Percentiles rank a stretch among this genome's conserved stretches.
Evolutionary conservation across 2,113 vertebrate genomes (phyloP).

Genomic region (Oophaga pumilio): DNA sequence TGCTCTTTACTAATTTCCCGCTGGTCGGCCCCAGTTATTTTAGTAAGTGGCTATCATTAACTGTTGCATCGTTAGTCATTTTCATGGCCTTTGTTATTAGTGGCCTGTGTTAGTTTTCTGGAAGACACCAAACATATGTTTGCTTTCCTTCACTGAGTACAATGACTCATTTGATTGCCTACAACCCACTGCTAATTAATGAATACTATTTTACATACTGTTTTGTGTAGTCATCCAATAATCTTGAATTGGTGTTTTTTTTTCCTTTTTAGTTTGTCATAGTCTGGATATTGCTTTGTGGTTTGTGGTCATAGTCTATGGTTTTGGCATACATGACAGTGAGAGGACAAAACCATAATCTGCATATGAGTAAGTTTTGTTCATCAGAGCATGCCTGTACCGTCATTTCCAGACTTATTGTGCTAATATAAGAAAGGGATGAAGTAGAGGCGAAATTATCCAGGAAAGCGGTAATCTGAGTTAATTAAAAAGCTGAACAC

Average conservation of each 20-base stretch:
- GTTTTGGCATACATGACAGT: neutral
- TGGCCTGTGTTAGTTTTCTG: neutral
- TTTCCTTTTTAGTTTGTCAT: neutral
- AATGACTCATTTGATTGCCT: slow-evolving; percentile 23
- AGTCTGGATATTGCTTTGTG: neutral
- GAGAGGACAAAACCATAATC: neutral
- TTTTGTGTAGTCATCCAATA: neutral
- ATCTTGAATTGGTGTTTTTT: slow-evolving; percentile 16
- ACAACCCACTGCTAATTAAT: slow-evolving; percentile 12
- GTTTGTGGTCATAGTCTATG: neutral
- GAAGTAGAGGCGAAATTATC: neutral
- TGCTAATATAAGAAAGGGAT: neutral
- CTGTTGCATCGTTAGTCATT: neutral
- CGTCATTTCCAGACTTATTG: neutral
- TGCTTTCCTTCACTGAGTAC: slow-evolving; percentile 21
- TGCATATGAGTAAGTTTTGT: neutral
- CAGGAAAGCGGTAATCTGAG: too few relatives aligned
- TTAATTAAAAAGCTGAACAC: too few relatives aligned
- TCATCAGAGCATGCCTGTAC: neutral
- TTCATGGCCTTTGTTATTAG: neutral
- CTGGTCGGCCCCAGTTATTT: neutral
- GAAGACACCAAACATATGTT: slow-evolving; percentile 24
- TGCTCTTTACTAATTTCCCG: neutral
- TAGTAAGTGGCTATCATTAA: neutral
- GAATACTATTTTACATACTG: slow-evolving; percentile 14